phyloP scores from a whole-genome alignment of 2,888 invertebrate species.

The Thymelicus lineola region DNA sequence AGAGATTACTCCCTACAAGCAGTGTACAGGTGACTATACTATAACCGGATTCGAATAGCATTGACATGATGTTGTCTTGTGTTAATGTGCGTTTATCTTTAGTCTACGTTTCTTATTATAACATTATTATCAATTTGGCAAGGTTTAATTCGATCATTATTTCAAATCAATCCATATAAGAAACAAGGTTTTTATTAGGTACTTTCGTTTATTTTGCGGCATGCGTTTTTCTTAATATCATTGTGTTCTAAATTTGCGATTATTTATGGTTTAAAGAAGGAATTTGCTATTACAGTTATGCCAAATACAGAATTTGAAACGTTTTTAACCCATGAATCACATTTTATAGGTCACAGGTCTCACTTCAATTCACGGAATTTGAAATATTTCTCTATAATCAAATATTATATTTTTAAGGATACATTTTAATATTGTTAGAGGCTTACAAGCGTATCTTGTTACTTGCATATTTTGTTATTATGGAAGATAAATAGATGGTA shows the following conservation, averaged over 20 bases:
- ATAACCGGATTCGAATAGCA: no score
- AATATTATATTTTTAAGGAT: no score
- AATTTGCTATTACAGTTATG: neutral
- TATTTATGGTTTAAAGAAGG: neutral
- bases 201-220: neutral
- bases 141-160: slow-evolving; percentile 56
- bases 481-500: no score
- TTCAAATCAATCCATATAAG: slow-evolving; percentile 49
- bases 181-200: neutral
- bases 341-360: no score
- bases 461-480: no score
- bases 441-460: no score
- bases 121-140: slow-evolving; percentile 82
- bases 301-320: neutral
- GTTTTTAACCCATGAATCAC: no score
- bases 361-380: no score
- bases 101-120: slow-evolving; percentile 59
- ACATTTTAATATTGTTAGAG: no score
- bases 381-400: no score
- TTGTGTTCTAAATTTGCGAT: neutral
- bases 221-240: neutral
- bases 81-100: slow-evolving; percentile 12
- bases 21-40: no score
- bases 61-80: slow-evolving; percentile 44
- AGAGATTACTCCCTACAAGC: no score